Percentiles rank a stretch among this genome's conserved stretches.
These are phyloP conservation scores for Alloscopus bannaensis DNA, from an alignment of 2,888 invertebrate genomes.

Conservation along the genomic window DNA sequence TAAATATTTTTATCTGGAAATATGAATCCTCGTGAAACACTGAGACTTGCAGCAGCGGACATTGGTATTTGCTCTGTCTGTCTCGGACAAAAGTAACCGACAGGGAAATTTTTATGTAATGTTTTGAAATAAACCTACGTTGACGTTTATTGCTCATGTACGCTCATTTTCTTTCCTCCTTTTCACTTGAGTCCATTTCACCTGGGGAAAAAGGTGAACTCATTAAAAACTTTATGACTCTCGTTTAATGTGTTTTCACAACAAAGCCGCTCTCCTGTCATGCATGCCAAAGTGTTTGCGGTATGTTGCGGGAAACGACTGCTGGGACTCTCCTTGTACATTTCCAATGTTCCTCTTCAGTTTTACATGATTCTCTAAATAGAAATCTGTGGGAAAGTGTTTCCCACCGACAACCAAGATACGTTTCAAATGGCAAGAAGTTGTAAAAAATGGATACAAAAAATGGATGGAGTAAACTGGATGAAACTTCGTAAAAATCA, in stretches of 20 bases:
- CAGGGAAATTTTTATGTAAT: conserved; percentile 60
- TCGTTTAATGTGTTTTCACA: conserved; percentile 62
- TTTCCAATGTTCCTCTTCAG: too few species aligned
- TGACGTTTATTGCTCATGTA: conserved; percentile 64
- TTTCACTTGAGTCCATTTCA: conserved; percentile 61
- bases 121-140: conserved; percentile 62
- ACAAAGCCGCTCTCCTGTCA: conserved; percentile 53
- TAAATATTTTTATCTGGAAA: conserved; percentile 40
- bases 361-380: too few species aligned
- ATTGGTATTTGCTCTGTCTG: too few species aligned
- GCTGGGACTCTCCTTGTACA: conserved; percentile 5
- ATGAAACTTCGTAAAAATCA: too few species aligned
- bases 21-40: too few species aligned
- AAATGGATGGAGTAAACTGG: too few species aligned
- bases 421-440: neutral
- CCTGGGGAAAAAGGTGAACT: conserved; percentile 64
- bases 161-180: conserved; percentile 58
- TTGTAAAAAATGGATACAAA: too few species aligned
- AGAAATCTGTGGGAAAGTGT: too few species aligned
- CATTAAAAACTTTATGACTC: conserved; percentile 65
- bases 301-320: conserved; percentile 35
- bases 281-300: conserved; percentile 42
- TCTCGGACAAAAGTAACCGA: conserved; percentile 55
- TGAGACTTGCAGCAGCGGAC: too few species aligned
- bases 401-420: too few species aligned